A percentile compares a stretch with the other conserved stretches of the same genome.
These are phyloP conservation scores for Noctua comes DNA, from an alignment of 2,888 invertebrate genomes.

Conservation along the genomic window DNA sequence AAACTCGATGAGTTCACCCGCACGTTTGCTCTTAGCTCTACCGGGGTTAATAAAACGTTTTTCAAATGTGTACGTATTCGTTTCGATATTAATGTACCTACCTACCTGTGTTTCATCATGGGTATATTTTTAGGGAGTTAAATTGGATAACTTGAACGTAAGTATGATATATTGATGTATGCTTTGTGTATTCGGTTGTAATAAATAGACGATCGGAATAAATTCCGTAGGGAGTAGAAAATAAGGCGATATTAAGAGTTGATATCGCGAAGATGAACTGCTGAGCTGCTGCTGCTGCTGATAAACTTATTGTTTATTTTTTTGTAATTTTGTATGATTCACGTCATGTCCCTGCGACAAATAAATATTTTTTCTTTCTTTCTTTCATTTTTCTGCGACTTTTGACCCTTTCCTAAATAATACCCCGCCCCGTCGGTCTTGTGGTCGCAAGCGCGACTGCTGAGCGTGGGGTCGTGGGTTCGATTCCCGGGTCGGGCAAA, in stretches of 20 bases:
- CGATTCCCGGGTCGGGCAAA: background rate
- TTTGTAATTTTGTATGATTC: too few species aligned
- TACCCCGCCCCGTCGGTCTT: too few species aligned
- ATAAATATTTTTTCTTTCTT: too few species aligned
- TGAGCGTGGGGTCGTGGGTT: background rate
- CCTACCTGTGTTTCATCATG: conserved; percentile 2
- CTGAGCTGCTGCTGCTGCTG: too few species aligned
- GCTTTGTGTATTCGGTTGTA: conserved; percentile 12
- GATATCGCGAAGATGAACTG: background rate
- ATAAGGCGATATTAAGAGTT: background rate
- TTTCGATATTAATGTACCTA: conserved; percentile 10
- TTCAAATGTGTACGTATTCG: conserved; percentile 24
- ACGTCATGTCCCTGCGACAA: too few species aligned
- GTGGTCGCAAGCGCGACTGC: too few species aligned
- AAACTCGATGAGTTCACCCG: conserved; percentile 6
- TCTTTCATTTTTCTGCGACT: background rate
- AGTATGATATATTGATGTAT: conserved; percentile 16
- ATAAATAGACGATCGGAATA: conserved; percentile 1
- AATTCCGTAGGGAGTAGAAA: background rate
- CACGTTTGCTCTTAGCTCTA: conserved; percentile 10
- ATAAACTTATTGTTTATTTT: too few species aligned
- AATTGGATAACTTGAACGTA: conserved; percentile 32
- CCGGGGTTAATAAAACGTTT: conserved; percentile 33
- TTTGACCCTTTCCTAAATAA: background rate
- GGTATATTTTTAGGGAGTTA: conserved; percentile 14